A percentile compares a stretch with the other conserved stretches of the same genome.
Conservation (phyloP, 2,888 invertebrate species). For the Hesperia comma region DNA sequence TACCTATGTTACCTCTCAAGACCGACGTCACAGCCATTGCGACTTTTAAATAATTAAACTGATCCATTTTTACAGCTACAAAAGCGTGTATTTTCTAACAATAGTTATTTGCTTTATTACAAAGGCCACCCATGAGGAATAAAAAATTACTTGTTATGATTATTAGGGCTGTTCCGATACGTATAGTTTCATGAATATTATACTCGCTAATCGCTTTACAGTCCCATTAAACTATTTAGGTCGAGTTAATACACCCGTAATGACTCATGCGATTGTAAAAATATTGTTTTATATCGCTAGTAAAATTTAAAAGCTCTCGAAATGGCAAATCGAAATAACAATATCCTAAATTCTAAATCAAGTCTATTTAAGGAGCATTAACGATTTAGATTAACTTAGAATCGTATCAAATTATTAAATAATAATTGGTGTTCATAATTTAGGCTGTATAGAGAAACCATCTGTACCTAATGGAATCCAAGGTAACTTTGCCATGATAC, state of each 20-base stretch:
- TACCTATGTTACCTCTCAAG: too few species aligned
- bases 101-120: slow-evolving; percentile 14
- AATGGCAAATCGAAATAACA: slow-evolving; percentile 10
- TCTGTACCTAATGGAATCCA: too few species aligned
- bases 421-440: too few species aligned
- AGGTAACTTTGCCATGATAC: too few species aligned
- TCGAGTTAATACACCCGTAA: slow-evolving; percentile 21
- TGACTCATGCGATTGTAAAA: slow-evolving; percentile 20
- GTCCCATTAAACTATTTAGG: slow-evolving; percentile 28
- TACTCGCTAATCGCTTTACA: slow-evolving; percentile 27
- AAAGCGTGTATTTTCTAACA: too few species aligned
- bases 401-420: too few species aligned
- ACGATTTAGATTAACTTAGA: slow-evolving; percentile 31
- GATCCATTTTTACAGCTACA: too few species aligned
- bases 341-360: slow-evolving; percentile 45
- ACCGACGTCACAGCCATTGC: too few species aligned
- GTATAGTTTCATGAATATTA: slow-evolving; percentile 14
- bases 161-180: slow-evolving; percentile 21
- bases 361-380: slow-evolving; percentile 43
- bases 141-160: slow-evolving; percentile 10
- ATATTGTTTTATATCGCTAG: slow-evolving; percentile 17
- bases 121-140: slow-evolving; percentile 13
- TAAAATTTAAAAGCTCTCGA: slow-evolving; percentile 9
- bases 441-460: too few species aligned
- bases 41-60: too few species aligned